Evolutionary conservation across 2,888 invertebrate species (phyloP), one percentile per base, ranked within the genome.

Genomic region (Eucriotettix oculatus): DNA sequence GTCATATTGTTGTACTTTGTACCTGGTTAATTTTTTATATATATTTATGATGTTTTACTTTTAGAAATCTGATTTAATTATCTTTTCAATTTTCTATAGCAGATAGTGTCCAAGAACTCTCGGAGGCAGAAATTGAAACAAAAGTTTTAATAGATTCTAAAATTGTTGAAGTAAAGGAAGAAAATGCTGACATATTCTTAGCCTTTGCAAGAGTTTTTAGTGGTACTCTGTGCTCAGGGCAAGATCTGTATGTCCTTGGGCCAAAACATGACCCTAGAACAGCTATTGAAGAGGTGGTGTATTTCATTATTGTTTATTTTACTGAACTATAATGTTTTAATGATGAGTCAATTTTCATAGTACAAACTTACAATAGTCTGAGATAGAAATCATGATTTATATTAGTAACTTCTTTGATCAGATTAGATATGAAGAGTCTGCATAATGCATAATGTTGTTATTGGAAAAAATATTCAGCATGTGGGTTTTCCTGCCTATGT

Each of bases 121-220:
- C n/a, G n/a, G n/a, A n/a, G n/a, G n/a, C 14, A 44, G 44, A 44
- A 10, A 11, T 14, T 44, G 44, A 11, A 10, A 44, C 10, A 44
- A 44, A 44, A 7, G n/a, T 48, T 12, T 12, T 14, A 9, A 48
- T 5, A 48, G n/a, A 48, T 48, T 2, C 9, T 3, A 48, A 48
- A 48, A n/a, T 1, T 5, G 9, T 5, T 3, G n/a, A 48, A 14
- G 9, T 3, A 48, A 48, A 16, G 42, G 72, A 75, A 52, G 65
- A 69, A 40, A 70, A 70, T 56, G 76, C 79, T 57, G 81, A 84
- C 63, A 82, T 82, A 53, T 88, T 96, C 70, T 79, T 98, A 64
- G 97, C 93, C 0, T 92, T 98, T 76, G 94, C 94, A 16, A 81
- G 97, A 69, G 81, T 98, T 44, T 97, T 91, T 72, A 93, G 93